These are phyloP conservation scores for Chiloscyllium punctatum DNA, from an alignment of 2,797 vertebrate genomes.

Conservation along the genomic window DNA sequence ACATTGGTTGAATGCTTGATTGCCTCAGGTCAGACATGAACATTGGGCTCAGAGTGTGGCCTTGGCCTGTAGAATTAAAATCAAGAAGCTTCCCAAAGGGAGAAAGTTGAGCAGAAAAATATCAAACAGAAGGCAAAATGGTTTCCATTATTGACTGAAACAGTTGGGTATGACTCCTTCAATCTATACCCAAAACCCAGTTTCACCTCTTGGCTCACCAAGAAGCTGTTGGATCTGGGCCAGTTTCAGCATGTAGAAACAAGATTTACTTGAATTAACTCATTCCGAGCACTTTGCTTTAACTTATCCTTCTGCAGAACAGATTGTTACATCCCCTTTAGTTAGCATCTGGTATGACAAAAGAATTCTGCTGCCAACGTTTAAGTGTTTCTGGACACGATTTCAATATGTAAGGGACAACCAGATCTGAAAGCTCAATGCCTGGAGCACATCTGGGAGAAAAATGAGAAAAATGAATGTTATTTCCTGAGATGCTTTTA, in stretches of 20 bases:
- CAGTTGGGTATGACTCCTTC: not conserved
- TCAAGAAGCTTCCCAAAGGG: not conserved
- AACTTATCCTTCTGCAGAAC: not conserved
- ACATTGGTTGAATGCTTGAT: not conserved
- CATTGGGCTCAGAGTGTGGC: not conserved
- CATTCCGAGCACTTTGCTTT: not conserved
- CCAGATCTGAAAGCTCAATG: not conserved
- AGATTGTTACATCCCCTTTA: not conserved
- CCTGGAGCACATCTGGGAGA: slow-evolving; percentile 11
- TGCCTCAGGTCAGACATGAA: not conserved
- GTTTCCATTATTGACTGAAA: not conserved
- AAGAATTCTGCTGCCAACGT: not conserved
- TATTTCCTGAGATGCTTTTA: not conserved
- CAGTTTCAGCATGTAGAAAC: not conserved
- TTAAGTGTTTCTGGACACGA: not conserved
- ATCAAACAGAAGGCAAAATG: not conserved
- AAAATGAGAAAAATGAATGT: slow-evolving; percentile 16
- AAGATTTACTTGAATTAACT: no score
- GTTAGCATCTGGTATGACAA: not conserved
- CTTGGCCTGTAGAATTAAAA: not conserved
- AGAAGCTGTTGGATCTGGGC: not conserved
- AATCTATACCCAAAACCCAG: not conserved
- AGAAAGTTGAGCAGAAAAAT: not conserved
- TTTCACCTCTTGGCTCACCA: not conserved
- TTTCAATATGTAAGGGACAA: not conserved